Percentiles rank a stretch among this genome's conserved stretches.
These are phyloP conservation scores for Mechanitis messenoides DNA, from an alignment of 2,888 invertebrate genomes.

Conservation along the genomic window DNA sequence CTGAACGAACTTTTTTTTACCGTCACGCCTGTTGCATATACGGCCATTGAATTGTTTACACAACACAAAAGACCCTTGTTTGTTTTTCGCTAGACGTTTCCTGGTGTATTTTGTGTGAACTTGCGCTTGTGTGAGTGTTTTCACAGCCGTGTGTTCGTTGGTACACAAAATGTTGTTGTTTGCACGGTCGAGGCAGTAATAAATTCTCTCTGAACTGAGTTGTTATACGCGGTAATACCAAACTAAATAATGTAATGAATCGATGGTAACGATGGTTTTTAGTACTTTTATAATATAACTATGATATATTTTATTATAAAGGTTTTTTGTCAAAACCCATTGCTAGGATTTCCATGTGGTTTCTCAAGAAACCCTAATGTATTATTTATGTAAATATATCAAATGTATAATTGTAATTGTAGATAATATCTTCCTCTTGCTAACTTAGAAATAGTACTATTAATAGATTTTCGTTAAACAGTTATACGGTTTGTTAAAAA, in stretches of 20 bases:
- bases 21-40: slow-evolving; percentile 74
- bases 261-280: no score
- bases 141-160: slow-evolving; percentile 66
- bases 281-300: no score
- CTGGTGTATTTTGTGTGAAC: slow-evolving; percentile 75
- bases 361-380: no score
- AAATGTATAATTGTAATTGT: no score
- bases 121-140: slow-evolving; percentile 51
- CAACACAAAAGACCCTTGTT: slow-evolving; percentile 77
- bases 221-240: slow-evolving; percentile 30
- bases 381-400: no score
- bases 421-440: no score
- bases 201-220: slow-evolving; percentile 48
- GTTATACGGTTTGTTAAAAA: no score
- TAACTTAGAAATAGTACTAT: no score
- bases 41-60: slow-evolving; percentile 72
- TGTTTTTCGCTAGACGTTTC: slow-evolving; percentile 78
- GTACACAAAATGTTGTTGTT: slow-evolving; percentile 71
- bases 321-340: no score
- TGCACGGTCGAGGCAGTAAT: slow-evolving; percentile 55
- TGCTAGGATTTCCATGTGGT: no score
- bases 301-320: no score
- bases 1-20: slow-evolving; percentile 57
- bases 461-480: no score
- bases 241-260: slow-evolving; percentile 11